phyloP scores from a whole-genome alignment of 1,140 invertebrate genomes.

The Drosophila repleta region DNA sequence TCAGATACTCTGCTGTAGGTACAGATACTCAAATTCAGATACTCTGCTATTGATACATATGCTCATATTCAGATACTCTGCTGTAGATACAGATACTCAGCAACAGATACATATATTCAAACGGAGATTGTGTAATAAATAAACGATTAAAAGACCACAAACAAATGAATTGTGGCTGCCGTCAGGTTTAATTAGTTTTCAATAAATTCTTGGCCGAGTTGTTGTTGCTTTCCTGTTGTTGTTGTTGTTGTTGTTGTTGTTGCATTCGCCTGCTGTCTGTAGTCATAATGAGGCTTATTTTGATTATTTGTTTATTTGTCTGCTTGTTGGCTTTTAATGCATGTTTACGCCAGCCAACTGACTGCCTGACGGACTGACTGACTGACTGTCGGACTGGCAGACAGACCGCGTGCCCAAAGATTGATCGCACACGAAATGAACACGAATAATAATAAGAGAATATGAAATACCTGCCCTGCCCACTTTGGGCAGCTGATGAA shows the following conservation, averaged over 20 bases:
- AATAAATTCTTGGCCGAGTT: conserved; percentile 49
- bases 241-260: conserved; percentile 18
- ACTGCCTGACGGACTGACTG: conserved; percentile 43
- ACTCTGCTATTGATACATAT: background rate
- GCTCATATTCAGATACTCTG: background rate
- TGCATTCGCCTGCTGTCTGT: conserved; percentile 42
- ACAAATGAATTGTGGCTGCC: conserved; percentile 53
- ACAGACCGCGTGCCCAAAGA: conserved; percentile 50
- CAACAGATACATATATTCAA: too few relatives aligned
- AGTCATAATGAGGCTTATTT: conserved; percentile 76
- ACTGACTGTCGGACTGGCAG: conserved; percentile 28
- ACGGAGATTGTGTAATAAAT: conserved; percentile 56
- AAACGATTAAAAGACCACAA: conserved; percentile 69
- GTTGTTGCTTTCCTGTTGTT: background rate
- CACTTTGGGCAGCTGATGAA: conserved; percentile 60
- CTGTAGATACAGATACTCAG: conserved; percentile 17
- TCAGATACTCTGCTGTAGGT: background rate
- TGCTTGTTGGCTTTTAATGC: conserved; percentile 53
- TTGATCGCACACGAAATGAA: conserved; percentile 37
- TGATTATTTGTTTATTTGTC: conserved; percentile 71
- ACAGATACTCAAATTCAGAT: background rate
- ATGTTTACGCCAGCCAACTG: conserved; percentile 62
- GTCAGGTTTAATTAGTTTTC: conserved; percentile 76
- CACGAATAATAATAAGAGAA: conserved; percentile 7
- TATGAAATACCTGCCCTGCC: conserved; percentile 48